These are phyloP conservation scores for Euleptes europaea DNA, from an alignment of 2,113 vertebrate genomes.

Conservation along the genomic window DNA sequence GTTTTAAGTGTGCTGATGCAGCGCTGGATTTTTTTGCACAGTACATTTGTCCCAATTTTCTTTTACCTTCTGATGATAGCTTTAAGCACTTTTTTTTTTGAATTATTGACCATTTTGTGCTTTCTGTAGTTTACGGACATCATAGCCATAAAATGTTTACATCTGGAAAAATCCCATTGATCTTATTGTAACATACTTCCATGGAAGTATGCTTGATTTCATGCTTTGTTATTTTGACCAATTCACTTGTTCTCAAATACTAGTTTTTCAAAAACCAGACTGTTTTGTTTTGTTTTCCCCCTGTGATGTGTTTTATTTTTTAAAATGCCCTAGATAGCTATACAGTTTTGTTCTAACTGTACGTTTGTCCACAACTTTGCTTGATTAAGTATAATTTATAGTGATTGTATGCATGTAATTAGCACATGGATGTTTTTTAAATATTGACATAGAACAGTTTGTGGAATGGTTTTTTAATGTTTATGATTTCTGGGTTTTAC, in stretches of 20 bases:
- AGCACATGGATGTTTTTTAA: not conserved
- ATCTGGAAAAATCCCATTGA: not conserved
- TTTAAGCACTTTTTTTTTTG: constrained; percentile 23
- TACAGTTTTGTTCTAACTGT: not conserved
- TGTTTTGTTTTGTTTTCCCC: not conserved
- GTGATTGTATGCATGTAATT: no score
- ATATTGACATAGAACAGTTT: not conserved
- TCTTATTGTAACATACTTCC: not conserved
- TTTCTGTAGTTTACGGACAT: not conserved
- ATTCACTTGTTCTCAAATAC: constrained; percentile 19
- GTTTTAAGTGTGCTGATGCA: not conserved
- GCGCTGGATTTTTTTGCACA: not conserved
- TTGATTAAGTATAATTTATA: not conserved
- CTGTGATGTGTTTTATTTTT: not conserved
- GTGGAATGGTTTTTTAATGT: not conserved
- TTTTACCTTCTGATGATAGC: not conserved
- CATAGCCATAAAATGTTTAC: not conserved
- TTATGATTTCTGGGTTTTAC: not conserved
- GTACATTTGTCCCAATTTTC: no score
- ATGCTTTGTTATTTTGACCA: not conserved
- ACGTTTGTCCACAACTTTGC: not conserved
- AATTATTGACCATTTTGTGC: constrained; percentile 1
- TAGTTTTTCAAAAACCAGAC: constrained; percentile 14
- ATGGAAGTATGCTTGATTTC: not conserved
- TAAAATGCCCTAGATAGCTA: constrained; percentile 5